These are phyloP conservation scores for Drepana falcataria DNA, from an alignment of 2,888 invertebrate genomes.

Conservation along the genomic window DNA sequence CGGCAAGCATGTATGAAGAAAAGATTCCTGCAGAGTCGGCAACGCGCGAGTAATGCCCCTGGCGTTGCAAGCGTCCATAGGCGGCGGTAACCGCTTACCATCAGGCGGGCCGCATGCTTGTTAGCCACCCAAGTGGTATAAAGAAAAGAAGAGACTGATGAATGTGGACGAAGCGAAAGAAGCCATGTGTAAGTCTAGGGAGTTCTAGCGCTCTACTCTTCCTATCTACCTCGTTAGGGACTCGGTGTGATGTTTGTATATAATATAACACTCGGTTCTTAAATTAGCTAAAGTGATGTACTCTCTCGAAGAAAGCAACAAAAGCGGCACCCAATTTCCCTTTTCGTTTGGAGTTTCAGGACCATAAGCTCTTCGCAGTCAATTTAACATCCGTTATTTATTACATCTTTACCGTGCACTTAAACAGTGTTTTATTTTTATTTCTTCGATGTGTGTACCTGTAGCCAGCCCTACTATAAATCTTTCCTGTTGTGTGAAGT, in stretches of 20 bases:
- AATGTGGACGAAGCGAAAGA: too few species aligned
- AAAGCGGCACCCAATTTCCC: constrained; percentile 40
- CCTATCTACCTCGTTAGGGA: too few species aligned
- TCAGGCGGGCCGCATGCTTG: too few species aligned
- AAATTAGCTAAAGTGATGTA: constrained; percentile 3
- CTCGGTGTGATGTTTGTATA: not conserved
- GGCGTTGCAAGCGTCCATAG: too few species aligned
- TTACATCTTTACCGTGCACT: constrained; percentile 63
- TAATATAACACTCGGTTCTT: not conserved
- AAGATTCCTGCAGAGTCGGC: too few species aligned
- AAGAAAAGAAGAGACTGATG: too few species aligned
- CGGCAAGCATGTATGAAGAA: too few species aligned
- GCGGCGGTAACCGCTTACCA: too few species aligned
- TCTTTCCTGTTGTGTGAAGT: constrained; percentile 54
- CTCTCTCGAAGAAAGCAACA: constrained; percentile 17
- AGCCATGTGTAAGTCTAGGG: too few species aligned
- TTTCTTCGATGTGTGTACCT: constrained; percentile 41
- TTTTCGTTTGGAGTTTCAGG: constrained; percentile 53
- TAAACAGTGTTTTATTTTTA: constrained; percentile 58
- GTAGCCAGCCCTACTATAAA: constrained; percentile 44
- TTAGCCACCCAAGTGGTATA: too few species aligned
- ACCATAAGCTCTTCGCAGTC: constrained; percentile 68
- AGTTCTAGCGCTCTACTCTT: too few species aligned
- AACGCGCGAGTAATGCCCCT: too few species aligned
- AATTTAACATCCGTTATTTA: constrained; percentile 74